phyloP scores from a whole-genome alignment of 2,888 invertebrate species.

The Strigamia maritima region DNA sequence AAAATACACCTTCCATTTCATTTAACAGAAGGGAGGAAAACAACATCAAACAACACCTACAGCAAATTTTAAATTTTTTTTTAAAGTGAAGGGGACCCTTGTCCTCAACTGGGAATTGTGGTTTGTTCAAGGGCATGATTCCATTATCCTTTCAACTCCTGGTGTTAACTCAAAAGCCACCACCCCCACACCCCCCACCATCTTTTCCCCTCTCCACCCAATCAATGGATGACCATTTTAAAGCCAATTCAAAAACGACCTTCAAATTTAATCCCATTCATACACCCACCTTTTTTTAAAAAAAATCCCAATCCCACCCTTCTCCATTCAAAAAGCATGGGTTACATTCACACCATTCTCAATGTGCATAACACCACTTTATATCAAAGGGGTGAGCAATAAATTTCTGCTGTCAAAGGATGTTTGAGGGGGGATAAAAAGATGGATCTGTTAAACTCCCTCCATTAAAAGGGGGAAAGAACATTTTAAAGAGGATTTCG shows the following conservation, averaged over 20 bases:
- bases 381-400: slow-evolving; percentile 7
- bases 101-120: slow-evolving; percentile 24
- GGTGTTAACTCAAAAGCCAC: slow-evolving; percentile 27
- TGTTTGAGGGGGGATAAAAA: background rate
- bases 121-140: slow-evolving; percentile 29
- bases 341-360: background rate
- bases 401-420: slow-evolving; percentile 6
- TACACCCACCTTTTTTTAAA: background rate
- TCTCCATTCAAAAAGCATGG: background rate
- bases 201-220: slow-evolving; percentile 18
- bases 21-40: background rate
- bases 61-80: slow-evolving; percentile 12
- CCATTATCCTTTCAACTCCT: slow-evolving; percentile 29
- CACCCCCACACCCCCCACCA: background rate
- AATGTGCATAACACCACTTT: background rate
- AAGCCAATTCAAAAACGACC: slow-evolving; percentile 12
- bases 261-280: slow-evolving; percentile 23
- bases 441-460: slow-evolving; percentile 21
- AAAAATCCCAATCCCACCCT: background rate
- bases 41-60: slow-evolving; percentile 19
- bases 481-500: background rate
- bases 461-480: slow-evolving; percentile 20
- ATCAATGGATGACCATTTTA: slow-evolving; percentile 29
- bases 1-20: background rate
- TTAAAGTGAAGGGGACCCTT: background rate